Percentiles rank a stretch among this genome's conserved stretches.
These are phyloP conservation scores for Chaunax sp. DNA, from an alignment of 2,797 vertebrate genomes.

Conservation along the genomic window DNA sequence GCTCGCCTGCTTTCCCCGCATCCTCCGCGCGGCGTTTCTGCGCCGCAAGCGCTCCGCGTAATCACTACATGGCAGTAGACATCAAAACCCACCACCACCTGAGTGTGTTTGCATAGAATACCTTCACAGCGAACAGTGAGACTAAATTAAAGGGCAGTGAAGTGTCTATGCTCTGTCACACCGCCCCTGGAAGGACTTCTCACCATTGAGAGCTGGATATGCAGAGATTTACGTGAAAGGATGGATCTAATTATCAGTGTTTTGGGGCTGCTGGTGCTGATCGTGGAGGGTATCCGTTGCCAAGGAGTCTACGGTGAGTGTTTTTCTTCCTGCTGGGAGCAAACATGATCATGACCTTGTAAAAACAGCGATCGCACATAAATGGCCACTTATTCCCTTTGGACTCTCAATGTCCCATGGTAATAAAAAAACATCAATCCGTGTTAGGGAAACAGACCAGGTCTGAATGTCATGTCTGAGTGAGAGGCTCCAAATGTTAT, in stretches of 20 bases:
- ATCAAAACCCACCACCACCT: constrained; percentile 25
- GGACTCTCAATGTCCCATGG: not conserved
- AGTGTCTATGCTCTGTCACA: constrained; percentile 66
- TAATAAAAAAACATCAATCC: constrained; percentile 2
- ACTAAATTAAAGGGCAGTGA: constrained; percentile 47
- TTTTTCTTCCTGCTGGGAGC: constrained; percentile 22
- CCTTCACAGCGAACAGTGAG: constrained; percentile 41
- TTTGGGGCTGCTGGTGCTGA: constrained; percentile 89
- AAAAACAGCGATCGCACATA: constrained; percentile 37
- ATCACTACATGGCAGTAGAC: constrained; percentile 24
- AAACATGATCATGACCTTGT: constrained; percentile 80
- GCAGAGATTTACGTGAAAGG: constrained; percentile 90
- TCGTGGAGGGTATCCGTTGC: constrained; percentile 88
- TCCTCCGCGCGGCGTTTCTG: constrained; percentile 45
- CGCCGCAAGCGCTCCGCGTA: constrained; percentile 38
- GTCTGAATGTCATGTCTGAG: constrained; percentile 51
- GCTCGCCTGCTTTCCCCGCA: constrained; percentile 16
- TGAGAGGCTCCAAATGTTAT: constrained; percentile 45
- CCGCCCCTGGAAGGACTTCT: constrained; percentile 83
- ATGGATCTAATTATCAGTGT: constrained; percentile 93
- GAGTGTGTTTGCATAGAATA: constrained; percentile 40
- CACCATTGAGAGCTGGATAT: constrained; percentile 85
- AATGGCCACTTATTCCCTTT: constrained; percentile 7
- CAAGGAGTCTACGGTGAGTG: constrained; percentile 97
- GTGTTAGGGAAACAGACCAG: constrained; percentile 16